Conservation (phyloP, 2,113 vertebrate genomes). For the Physeter macrocephalus region DNA sequence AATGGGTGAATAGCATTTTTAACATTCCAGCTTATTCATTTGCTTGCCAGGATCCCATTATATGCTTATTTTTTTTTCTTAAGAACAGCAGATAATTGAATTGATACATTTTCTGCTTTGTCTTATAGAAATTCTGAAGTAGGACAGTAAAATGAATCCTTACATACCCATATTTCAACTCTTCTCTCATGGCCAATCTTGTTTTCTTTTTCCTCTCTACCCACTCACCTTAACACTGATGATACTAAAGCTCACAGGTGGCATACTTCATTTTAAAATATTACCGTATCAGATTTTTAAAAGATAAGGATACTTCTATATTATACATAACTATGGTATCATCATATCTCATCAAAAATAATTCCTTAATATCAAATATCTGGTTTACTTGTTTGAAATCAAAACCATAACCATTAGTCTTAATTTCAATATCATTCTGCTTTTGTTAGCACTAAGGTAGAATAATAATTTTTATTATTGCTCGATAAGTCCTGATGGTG, state of each 20-base stretch:
- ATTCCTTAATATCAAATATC: neutral
- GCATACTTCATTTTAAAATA: neutral
- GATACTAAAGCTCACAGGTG: neutral
- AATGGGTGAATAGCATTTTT: neutral
- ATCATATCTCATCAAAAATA: neutral
- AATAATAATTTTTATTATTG: slow-evolving; percentile 2
- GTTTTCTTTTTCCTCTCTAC: neutral
- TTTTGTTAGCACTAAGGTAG: neutral
- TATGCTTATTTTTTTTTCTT: neutral
- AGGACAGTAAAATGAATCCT: neutral
- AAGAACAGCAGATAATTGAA: neutral
- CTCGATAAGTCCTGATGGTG: neutral
- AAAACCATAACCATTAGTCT: neutral
- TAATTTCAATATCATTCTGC: slow-evolving; percentile 7
- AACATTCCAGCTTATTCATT: neutral
- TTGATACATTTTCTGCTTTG: slow-evolving; percentile 17
- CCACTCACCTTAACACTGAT: neutral
- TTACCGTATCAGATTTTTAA: neutral
- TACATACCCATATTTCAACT: neutral
- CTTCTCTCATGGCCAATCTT: neutral
- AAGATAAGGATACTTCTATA: neutral
- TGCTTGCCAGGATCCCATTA: neutral
- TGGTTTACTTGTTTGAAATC: neutral
- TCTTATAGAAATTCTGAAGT: neutral
- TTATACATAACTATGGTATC: neutral